Base-by-base conservation (phyloP, 2,888 invertebrate genomes). In the Hetaerina titia region DNA sequence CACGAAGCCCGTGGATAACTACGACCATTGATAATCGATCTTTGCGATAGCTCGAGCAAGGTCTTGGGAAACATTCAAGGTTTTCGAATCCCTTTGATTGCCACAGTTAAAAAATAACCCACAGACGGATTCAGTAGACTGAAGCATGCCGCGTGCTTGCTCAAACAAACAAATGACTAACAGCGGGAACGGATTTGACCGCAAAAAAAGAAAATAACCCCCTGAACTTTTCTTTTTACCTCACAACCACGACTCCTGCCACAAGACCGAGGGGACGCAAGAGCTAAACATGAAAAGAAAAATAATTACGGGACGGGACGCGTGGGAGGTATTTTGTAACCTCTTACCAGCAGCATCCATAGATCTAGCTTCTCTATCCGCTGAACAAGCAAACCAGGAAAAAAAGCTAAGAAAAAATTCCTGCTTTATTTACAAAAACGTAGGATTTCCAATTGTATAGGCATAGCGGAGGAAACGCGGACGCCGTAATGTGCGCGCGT, bases 61-160 rank as follows among this genome's bases (percentile, higher is more conserved):
- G 92, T 74, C 92, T 92, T 92, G 92, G 56, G 92, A 92, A 92
- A 92, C 69, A 74, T 74, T 92, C 92, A 74, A 69, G 92, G 92
- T 92, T 92, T 60, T 74, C 56, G 69, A n/a, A 13, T 31, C n/a
- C 63, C 56, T 69, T 31, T 81, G 81, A 81, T 81, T 81, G 31
- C 81, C 31, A 11, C 81, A 81, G 31, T 56, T 22, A 57, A 74
- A 57, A 92, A 92, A 81, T 31, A 81, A 81, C 31, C 81, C 81
- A 81, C 69, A 64, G 69, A 69, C 56, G 92, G 69, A 92, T 92
- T 5, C 92, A 74, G 22, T 31, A 57, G 81, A 81, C 25, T 81
- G 81, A 81, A 81, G 63, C n/a, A 19, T 64, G 69, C 64, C 74
- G 69, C 64, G 7, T 81, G 89, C 89, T 89, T 92, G 56, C 92